Base-by-base conservation (phyloP, 2,797 vertebrate species). In the Dendrocincla fuliginosa region DNA sequence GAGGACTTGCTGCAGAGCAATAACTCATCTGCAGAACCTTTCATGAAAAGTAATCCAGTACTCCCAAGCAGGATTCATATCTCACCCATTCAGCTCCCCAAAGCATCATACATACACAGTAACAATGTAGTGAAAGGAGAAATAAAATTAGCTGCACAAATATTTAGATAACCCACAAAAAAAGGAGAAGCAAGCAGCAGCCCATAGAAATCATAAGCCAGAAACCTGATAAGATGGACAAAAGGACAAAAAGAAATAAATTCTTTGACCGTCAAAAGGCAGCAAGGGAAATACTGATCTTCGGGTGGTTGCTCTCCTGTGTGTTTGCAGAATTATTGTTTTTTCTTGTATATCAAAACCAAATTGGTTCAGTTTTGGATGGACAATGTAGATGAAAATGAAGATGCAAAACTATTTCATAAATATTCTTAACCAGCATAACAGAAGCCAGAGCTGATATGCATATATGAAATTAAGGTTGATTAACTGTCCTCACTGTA, bases 1-100 rank as follows among this genome's bases (percentile, higher is more conserved):
- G 81, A 84, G 81, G 78, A 93, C 67, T 67, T 42, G 78, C 87
- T 89, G 46, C 1, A 0, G 52, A 80, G 82, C 64, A 83, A 16
- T 95, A 95, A 95, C 27, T 93, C 89, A 92, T 87, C 79, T 76
- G 55, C 70, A 92, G 78, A 90, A 73, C 67, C 50, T 69, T 65
- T 83, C 89, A 87, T 35, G 81, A 89, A 82, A 77, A 32, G 52
- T 63, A 93, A 90, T 46, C 77, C 1, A 10, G 41, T 76, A 87
- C 39, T 93, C 86, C 70, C 90, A 53, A 63, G 78, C 50, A 67
- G 78, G 64, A 77, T 60, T 92, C 1, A 0, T 89, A 74, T 94
- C 89, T 83, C 47, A 90, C 67, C 67, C 89, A 49, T 79, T 77
- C 50, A 83, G 68, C 30, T 94, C 84, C 81, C 63, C 52, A 74